Evolutionary conservation across 2,888 invertebrate species (phyloP), one percentile per base, ranked within the genome.

Genomic region (Pyrocoelia pectoralis): DNA sequence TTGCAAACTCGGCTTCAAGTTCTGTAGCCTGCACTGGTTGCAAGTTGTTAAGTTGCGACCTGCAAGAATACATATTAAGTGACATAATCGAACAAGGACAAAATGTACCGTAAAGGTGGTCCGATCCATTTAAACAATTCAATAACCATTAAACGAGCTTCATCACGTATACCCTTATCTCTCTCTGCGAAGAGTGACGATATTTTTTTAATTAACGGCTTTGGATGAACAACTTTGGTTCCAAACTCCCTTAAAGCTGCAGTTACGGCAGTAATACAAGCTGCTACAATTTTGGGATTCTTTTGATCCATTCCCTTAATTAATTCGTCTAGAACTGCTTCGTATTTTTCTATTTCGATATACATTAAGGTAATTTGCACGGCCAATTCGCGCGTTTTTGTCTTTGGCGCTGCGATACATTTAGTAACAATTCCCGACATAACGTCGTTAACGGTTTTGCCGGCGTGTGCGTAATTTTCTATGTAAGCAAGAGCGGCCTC

Each of bases 271-370:
- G 89, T 84, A 1, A 93, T 86, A 79, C 95, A 96, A 0, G 93
- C 96, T 0, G 93, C 84, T 0, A 96, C 93, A 64, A 96, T 94
- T 83, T 97, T 98, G 0, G 98, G 98, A 81, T 97, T 97, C 81
- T 98, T 98, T 72, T 94, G 94, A 46, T 95, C 93, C 83, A 95
- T 91, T 29, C 98, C 98, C 83, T 97, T 97, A 14, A 96, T 83
- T 1, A 98, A 83, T 80, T 97, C 97, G 70, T 98, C 98, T 72
- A 91, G 84, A 0, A 95, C 95, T 9, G 88, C 82, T 68, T 98
- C 98, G 65, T 93, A 92, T 78, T 96, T 97, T 77, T 98, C 98
- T 74, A 97, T 95, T 84, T 98, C 98, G 70, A 98, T 87, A 79
- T 93, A 97, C 94, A 97, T 94, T 62, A 98, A 83, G 3, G 91